Percentiles rank a stretch among this genome's conserved stretches.
Conservation (phyloP, 2,113 vertebrate species). For the Stomatorhinus ivindoensis region DNA sequence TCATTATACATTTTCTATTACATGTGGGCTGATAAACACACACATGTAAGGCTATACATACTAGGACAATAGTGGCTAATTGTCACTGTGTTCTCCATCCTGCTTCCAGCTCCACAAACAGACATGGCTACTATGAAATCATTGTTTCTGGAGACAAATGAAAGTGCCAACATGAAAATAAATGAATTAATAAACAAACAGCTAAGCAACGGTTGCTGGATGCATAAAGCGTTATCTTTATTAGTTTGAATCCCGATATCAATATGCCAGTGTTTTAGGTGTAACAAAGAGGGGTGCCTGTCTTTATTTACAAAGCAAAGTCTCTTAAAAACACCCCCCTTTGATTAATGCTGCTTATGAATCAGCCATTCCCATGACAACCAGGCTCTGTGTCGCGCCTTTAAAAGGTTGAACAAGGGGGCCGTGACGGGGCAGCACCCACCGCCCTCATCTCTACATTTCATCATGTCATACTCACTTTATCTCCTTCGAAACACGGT, state of each 20-base stretch:
- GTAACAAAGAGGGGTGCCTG: background rate
- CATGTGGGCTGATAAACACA: background rate
- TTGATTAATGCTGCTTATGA: slow-evolving; percentile 8
- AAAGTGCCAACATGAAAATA: background rate
- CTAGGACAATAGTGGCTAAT: background rate
- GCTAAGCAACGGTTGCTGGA: background rate
- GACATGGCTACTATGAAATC: background rate
- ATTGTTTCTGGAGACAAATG: background rate
- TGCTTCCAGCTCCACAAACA: background rate
- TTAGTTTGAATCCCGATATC: background rate
- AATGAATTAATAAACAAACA: slow-evolving; percentile 1
- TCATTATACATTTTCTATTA: background rate
- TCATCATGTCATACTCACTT: background rate
- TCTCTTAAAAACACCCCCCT: background rate
- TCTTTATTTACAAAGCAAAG: slow-evolving; percentile 8
- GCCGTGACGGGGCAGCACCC: background rate
- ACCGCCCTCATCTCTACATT: background rate
- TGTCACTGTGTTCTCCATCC: background rate
- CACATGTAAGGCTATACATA: background rate
- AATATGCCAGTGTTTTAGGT: background rate
- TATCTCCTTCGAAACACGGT: background rate
- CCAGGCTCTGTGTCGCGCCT: background rate
- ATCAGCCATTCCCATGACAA: slow-evolving; percentile 8
- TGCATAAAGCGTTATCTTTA: background rate
- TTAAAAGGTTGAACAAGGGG: background rate